Evolutionary conservation across 2,797 vertebrate species (phyloP), one percentile per base, ranked within the genome.

Genomic region (Scarus forsteni): DNA sequence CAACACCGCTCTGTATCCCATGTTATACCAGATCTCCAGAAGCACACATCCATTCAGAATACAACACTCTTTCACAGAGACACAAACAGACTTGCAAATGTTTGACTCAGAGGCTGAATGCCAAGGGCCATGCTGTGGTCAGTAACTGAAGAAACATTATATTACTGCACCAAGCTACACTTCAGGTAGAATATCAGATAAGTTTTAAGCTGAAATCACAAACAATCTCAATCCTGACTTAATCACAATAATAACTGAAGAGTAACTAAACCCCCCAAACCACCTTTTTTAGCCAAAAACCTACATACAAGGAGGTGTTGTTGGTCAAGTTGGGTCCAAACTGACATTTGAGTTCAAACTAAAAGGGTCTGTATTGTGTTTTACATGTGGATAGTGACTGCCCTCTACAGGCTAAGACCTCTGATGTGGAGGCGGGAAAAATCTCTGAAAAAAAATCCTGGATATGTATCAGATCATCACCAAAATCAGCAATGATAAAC

Each of bases 101-200:
- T 74, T 42, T 66, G 75, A 76, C 59, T 72, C 15, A 63, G 52
- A 83, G 51, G 71, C 69, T 77, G 45, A 80, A 75, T 39, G 68
- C 57, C 64, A 67, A 45, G 45, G 60, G 83, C 62, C 87, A 87
- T 89, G 85, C 89, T 75, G 66, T n/a, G 44, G 71, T 79, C 69
- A 86, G 83, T 70, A 46, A 68, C 68, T 60, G 27, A 66, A 76
- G 39, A 77, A 64, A 72, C 43, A 59, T 10, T 50, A 36, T 13
- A 9, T 51, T 38, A 63, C 42, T 70, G n/a, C 57, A 66, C 55
- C 42, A 60, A 38, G 59, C 15, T 53, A 43, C 35, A 70, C 8
- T 50, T 16, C 8, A 53, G 7, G n/a, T 52, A 36, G 43, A 34
- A 56, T 48, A 67, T 58, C n/a, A 1, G 54, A 45, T 75, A 69